phyloP scores from a whole-genome alignment of 1,140 invertebrate genomes.

The Berghia stephanieae region DNA sequence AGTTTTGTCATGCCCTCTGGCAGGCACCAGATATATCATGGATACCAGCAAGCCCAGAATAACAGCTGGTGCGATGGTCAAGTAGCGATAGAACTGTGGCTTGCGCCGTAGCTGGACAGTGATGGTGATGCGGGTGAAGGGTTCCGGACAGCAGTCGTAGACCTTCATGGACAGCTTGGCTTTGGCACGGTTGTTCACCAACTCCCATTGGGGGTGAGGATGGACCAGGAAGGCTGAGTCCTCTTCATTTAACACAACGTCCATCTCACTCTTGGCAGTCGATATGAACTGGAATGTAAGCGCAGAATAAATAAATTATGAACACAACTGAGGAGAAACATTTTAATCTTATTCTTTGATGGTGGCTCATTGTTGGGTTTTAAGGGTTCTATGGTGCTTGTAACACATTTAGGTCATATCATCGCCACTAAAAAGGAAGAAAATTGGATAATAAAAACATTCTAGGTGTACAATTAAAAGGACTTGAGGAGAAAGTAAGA shows the following conservation, averaged over 20 bases:
- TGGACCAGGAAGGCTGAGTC: slow-evolving; percentile 35
- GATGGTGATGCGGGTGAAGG: slow-evolving; percentile 66
- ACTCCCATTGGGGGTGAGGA: slow-evolving; percentile 40
- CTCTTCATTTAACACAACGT: slow-evolving; percentile 35
- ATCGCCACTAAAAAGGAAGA: too few species aligned
- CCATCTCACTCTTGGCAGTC: slow-evolving; percentile 30
- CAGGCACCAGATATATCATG: slow-evolving; percentile 34
- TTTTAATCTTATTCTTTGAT: too few species aligned
- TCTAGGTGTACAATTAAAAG: too few species aligned
- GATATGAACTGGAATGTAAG: slow-evolving; percentile 27
- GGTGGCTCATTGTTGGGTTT: too few species aligned
- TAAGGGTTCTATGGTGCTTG: too few species aligned
- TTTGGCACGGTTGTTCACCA: slow-evolving; percentile 33
- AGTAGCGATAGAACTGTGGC: slow-evolving; percentile 39
- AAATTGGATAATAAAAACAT: too few species aligned
- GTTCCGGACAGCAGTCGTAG: slow-evolving; percentile 61
- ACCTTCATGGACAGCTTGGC: slow-evolving; percentile 37
- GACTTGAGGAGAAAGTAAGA: too few species aligned
- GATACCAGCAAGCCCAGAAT: slow-evolving; percentile 35
- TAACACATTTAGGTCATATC: too few species aligned
- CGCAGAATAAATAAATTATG: slow-evolving; percentile 6
- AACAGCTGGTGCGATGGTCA: slow-evolving; percentile 34
- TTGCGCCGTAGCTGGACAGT: slow-evolving; percentile 32
- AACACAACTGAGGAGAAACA: too few species aligned
- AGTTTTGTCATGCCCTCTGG: slow-evolving; percentile 30